These are phyloP conservation scores for Rafetus swinhoei DNA, from an alignment of 2,113 vertebrate genomes.

Conservation along the genomic window DNA sequence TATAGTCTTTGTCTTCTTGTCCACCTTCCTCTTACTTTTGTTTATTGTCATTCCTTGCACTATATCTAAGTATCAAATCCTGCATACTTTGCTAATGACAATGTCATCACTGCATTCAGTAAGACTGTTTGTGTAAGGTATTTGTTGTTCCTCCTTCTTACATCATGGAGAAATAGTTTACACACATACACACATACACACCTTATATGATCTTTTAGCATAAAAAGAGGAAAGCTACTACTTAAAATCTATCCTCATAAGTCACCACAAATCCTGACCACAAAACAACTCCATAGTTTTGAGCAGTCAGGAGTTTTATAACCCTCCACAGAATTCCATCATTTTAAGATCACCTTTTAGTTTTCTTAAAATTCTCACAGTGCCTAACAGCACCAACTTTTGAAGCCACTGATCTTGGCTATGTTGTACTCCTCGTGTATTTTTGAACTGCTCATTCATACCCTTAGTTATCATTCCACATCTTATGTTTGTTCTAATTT, in stretches of 20 bases:
- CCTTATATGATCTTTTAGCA: not conserved
- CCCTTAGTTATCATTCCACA: not conserved
- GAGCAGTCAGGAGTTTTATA: not conserved
- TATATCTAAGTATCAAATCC: not conserved
- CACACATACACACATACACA: too few relatives aligned
- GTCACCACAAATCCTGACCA: not conserved
- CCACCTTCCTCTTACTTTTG: not conserved
- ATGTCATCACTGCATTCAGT: not conserved
- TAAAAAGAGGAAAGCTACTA: not conserved
- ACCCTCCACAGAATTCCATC: not conserved
- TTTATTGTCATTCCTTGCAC: not conserved
- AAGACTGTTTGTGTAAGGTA: not conserved
- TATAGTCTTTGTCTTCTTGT: not conserved
- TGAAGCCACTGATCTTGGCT: not conserved
- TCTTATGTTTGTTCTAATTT: not conserved
- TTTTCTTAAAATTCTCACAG: not conserved
- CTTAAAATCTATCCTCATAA: not conserved
- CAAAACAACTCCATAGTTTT: not conserved
- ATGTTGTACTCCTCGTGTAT: not conserved
- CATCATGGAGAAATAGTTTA: too few relatives aligned
- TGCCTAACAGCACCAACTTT: not conserved
- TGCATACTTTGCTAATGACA: not conserved
- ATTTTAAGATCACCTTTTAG: not conserved
- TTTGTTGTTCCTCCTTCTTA: too few relatives aligned
- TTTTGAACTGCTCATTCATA: not conserved